phyloP scores from a whole-genome alignment of 2,888 invertebrate species.

The Drosophila macrothrix region DNA sequence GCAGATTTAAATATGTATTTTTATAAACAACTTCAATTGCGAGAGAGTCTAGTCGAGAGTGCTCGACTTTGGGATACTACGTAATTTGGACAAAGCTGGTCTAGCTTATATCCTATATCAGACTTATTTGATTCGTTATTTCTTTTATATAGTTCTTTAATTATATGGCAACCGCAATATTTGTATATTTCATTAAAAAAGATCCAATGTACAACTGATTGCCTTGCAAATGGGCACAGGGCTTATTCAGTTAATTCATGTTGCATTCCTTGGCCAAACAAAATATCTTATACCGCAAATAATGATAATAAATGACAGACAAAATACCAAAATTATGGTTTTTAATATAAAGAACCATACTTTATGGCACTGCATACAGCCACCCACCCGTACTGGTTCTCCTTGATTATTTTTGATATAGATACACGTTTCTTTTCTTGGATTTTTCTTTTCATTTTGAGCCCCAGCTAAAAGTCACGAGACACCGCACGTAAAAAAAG shows the following conservation, averaged over 20 bases:
- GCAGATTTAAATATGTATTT: background rate
- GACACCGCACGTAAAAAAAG: conserved; percentile 60
- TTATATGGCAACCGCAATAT: background rate
- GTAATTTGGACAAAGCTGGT: background rate
- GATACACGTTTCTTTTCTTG: conserved; percentile 29
- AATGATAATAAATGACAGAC: conserved; percentile 81
- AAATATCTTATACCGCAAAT: conserved; percentile 48
- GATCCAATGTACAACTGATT: background rate
- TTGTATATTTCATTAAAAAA: background rate
- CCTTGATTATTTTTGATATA: conserved; percentile 34
- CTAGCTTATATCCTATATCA: background rate
- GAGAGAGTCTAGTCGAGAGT: background rate
- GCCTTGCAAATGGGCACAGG: background rate
- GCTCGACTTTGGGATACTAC: background rate
- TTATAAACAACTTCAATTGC: background rate
- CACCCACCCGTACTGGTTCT: conserved; percentile 7
- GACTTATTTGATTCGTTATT: background rate
- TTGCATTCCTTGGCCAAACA: conserved; percentile 9
- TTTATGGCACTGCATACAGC: conserved; percentile 51
- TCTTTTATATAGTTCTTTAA: background rate
- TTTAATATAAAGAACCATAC: conserved; percentile 71
- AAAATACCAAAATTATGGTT: conserved; percentile 75
- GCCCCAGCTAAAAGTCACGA: conserved; percentile 31
- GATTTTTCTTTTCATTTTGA: conserved; percentile 24
- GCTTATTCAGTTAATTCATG: conserved; percentile 15